Evolutionary conservation across 2,113 vertebrate species (phyloP).

Genomic region (Notarius quadriscutis): DNA sequence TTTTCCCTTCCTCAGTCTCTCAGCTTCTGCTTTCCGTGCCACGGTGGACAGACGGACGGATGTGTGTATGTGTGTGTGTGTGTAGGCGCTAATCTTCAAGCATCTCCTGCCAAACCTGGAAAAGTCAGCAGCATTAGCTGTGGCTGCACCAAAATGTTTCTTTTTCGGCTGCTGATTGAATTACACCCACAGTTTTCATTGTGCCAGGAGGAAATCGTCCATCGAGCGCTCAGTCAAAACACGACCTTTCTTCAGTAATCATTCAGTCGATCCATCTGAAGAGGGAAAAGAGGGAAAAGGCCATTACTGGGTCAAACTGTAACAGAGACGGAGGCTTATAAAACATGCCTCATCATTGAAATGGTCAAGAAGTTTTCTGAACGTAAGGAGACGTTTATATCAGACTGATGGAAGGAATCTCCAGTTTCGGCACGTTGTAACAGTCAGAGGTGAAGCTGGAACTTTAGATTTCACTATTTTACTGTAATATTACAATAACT

Average conservation of each 20-base stretch:
- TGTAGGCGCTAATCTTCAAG: conserved; percentile 13
- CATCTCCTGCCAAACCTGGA: conserved; percentile 6
- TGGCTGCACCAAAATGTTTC: background rate
- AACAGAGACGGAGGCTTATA: background rate
- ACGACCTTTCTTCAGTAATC: background rate
- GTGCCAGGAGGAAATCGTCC: background rate
- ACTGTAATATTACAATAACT: background rate
- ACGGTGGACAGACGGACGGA: conserved; percentile 15
- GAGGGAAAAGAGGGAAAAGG: background rate
- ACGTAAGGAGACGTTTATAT: no score
- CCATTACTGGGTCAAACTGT: background rate
- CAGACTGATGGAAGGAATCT: background rate
- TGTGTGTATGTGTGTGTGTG: conserved; percentile 13
- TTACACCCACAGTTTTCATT: conserved; percentile 3
- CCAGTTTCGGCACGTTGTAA: background rate
- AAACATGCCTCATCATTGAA: background rate
- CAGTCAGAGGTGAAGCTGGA: background rate
- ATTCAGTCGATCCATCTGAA: background rate
- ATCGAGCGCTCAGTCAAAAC: background rate
- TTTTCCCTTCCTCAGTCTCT: conserved; percentile 51
- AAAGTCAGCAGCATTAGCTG: background rate
- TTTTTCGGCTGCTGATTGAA: conserved; percentile 21
- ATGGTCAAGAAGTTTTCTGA: background rate
- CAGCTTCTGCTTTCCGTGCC: conserved; percentile 60
- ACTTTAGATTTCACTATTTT: no score